phyloP scores from a whole-genome alignment of 2,113 vertebrate species.

The Psittacara wagleri region DNA sequence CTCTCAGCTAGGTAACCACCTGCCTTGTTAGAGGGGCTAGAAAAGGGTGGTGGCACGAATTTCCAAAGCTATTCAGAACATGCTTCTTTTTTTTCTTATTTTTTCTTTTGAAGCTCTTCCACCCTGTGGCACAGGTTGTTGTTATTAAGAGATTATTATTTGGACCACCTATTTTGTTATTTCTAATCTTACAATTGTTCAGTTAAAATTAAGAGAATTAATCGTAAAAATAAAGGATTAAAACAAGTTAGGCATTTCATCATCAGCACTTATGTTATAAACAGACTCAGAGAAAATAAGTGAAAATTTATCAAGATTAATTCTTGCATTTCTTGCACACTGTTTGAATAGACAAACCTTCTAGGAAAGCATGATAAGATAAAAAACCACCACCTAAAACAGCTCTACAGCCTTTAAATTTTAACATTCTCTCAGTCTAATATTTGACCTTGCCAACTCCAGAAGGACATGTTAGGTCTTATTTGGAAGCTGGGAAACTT shows the following conservation, averaged over 20 bases:
- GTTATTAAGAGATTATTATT: neutral
- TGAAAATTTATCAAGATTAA: neutral
- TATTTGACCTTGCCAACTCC: neutral
- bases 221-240: neutral
- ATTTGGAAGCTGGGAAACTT: neutral
- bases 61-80: neutral
- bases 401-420: neutral
- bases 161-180: neutral
- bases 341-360: neutral
- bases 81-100: neutral
- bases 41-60: neutral
- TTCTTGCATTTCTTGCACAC: neutral
- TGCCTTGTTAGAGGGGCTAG: neutral
- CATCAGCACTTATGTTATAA: neutral
- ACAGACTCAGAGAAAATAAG: neutral
- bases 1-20: fast-evolving
- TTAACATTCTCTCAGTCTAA: neutral
- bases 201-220: neutral
- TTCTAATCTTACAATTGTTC: neutral
- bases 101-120: neutral
- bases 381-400: neutral
- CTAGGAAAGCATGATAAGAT: neutral
- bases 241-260: neutral
- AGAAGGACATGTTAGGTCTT: neutral
- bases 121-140: neutral